Base-by-base conservation (phyloP, 2,888 invertebrate genomes). In the Caenorhabditis wallacei region DNA sequence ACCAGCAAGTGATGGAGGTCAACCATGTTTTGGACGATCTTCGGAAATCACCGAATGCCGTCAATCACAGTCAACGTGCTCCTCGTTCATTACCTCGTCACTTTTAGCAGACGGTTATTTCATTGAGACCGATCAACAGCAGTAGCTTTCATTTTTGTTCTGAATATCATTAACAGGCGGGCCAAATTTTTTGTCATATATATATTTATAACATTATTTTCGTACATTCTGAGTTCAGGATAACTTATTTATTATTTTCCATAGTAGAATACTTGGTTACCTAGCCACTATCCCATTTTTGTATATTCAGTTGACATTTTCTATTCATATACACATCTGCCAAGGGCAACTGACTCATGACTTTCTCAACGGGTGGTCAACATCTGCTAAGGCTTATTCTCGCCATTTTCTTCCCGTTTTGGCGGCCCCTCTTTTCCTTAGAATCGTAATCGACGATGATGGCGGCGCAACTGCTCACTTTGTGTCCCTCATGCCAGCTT, bases 1-100 rank as follows among this genome's bases (percentile, higher is more conserved):
- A 2, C 70, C 80, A 48, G 71, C 84, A 20, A 79, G 80, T 11
- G 63, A 76, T 64, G 87, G 88, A 51, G 89, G 90, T 18, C 80
- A 84, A 56, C 89, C 90, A 11, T 90, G 90, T 66, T 90, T 90
- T 78, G 90, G 90, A 30, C 79, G 88, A 26, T 87, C 89, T 1
- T 84, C 85, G 8, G 89, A 90, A 64, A 80, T 84, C 7, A 84
- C 76, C 20, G 85, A 87, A 40, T 88, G 88, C 61, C 66, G 53
- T 66, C 66, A 59, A 71, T 64, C 80, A 56, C 53, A 66, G n/a
- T 53, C 69, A 18, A n/a, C 46, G 24, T 84, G 84, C 61, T 84
- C 84, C 22, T 57, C 84, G 13, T 84, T 84, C 53, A 71, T 84
- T 56, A 69, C 66, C n/a, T 84, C 84, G 40, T 84, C 80, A 54